A percentile compares a stretch with the other conserved stretches of the same genome.
Conservation (phyloP, 2,888 invertebrate genomes). For the Drosophila hawaiiensis region DNA sequence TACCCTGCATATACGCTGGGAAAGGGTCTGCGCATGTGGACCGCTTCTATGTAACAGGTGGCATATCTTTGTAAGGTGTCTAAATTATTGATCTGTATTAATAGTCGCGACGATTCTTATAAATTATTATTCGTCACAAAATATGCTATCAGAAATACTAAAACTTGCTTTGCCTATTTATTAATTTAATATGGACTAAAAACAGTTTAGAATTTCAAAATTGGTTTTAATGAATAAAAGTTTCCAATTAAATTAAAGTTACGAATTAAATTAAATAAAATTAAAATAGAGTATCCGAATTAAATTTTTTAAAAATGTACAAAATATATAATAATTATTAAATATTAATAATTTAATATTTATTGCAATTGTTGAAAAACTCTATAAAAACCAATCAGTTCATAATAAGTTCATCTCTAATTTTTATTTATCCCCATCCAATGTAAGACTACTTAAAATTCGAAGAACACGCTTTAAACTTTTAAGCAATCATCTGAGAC, state of each 20-base stretch:
- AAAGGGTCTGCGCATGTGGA: not conserved
- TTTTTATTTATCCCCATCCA: not conserved
- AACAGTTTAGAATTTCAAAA: not conserved
- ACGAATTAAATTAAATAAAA: not conserved
- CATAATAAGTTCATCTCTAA: not conserved
- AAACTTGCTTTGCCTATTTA: not conserved
- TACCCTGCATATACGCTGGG: conserved; percentile 27
- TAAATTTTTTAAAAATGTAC: too few species aligned
- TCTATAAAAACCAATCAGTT: not conserved
- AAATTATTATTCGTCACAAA: not conserved
- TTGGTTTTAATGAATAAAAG: not conserved
- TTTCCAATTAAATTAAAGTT: not conserved
- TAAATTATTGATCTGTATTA: not conserved
- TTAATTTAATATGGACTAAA: not conserved
- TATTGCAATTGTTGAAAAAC: not conserved
- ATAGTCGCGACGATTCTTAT: not conserved
- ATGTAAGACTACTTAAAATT: too few species aligned
- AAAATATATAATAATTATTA: not conserved
- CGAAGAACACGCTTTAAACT: not conserved
- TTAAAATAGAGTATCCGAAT: not conserved
- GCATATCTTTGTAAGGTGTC: not conserved
- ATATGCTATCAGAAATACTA: not conserved
- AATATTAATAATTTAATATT: too few species aligned
- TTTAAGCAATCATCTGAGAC: not conserved
- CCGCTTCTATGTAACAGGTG: not conserved